Evolutionary conservation across 2,113 vertebrate genomes (phyloP), one percentile per base, ranked within the genome.

Genomic region (Brachirus orientalis): DNA sequence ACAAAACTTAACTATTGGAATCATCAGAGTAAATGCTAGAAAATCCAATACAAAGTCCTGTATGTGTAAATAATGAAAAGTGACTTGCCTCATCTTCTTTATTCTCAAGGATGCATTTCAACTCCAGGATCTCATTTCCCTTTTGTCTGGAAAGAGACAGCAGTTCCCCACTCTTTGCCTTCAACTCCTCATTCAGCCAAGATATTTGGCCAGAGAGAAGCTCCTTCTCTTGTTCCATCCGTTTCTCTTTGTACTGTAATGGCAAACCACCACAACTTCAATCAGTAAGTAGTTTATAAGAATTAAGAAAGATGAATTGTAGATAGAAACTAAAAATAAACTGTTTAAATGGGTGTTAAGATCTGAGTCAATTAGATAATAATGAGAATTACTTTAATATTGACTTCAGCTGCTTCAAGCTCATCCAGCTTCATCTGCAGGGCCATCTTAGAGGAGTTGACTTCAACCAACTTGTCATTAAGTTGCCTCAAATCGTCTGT

Each of bases 211-310:
- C 92, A 74, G 94, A 91, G 0, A 98, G 85, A 17, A 98, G 92
- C 69, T 97, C 96, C 50, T 96, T 98, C 77, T 99, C 98, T 83
- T 98, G 97, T 13, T 96, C 96, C 92, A 98, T 92, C 6, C 98
- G 95, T 70, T 95, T 97, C 85, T 99, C 98, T 46, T 95, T 95
- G 86, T 95, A 95, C 98, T 99, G 69, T 41, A 81, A 68, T 11
- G 2, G 68, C 44, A 69, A 67, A 65, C 3, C 3, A 86, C 0
- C 0, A 66, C 1, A 35, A 44, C 10, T 44, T 20, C 4, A 40
- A 19, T 74, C 1, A 63, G 11, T 0, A 3, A 63, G 11, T 0
- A 3, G 33, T 47, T 46, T 17, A 17, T 11, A 9, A 46, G 8
- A 3, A 13, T 14, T 54, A 18, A 19, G 7, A 1, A 28, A 17